Evolutionary conservation across 2,113 vertebrate genomes (phyloP), one percentile per base, ranked within the genome.

Genomic region (Elephas maximus): DNA sequence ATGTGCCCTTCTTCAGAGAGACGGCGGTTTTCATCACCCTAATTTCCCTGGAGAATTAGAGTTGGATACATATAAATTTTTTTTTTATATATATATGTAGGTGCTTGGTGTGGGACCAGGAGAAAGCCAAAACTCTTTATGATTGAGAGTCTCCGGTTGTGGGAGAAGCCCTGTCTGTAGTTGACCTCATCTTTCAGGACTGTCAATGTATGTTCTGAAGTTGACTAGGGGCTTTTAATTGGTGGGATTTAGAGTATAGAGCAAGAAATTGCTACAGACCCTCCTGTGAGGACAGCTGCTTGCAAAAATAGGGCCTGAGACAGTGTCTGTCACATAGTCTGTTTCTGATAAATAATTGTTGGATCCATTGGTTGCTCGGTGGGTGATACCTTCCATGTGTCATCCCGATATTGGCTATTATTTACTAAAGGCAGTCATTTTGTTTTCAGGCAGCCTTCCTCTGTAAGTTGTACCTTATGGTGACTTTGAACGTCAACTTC

Each of bases 361-460:
- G 74, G 78, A 62, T 41, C 21, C 51, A 2, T 44, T n/a, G 2
- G 33, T 44, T 96, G 84, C 82, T 87, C 45, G 67, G 33, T 92
- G 41, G 44, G 2, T 78, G 62, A 87, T 44, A 48, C 8, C 8
- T 41, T 91, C 48, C n/a, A 74, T 69, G 60, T 21, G 23, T 62
- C 71, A n/a, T 90, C 87, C 23, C 78, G 71, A 48, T 88, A 51
- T 1, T 62, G 48, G 41, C 62, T 93, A 30, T 83, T 83, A 33
- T 77, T 95, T 93, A 83, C 74, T 77, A 63, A 84, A 65, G 63
- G 63, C 65, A 81, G 33, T 44, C 21, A 51, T 86, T 96, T 20
- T 63, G 45, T 41, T 88, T 91, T 14, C 0, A 1, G 17, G 33
- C 51, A 63, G 37, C 63, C 17, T 91, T 53, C 73, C 17, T 91